Percentiles rank a stretch among this genome's conserved stretches.
Evolutionary conservation across 2,888 invertebrate species (phyloP).

Genomic region (Busseola fusca): DNA sequence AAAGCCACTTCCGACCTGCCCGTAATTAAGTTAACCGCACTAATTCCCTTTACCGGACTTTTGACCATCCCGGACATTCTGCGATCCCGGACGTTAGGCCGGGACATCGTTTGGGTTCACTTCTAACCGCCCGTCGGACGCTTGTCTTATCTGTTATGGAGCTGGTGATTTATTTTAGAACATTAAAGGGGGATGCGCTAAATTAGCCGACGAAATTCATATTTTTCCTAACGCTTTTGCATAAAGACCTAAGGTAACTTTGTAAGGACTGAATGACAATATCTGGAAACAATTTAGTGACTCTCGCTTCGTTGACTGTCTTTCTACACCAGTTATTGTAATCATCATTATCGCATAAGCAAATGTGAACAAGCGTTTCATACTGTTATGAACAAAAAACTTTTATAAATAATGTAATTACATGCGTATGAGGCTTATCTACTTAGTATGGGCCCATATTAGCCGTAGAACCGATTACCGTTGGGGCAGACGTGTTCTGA

Average conservation of each 20-base stretch:
- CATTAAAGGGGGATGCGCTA: not conserved
- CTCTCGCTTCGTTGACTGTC: too few species aligned
- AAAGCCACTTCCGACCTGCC: not conserved
- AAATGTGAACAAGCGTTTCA: not conserved
- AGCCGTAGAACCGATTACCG: too few species aligned
- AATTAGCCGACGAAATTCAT: not conserved
- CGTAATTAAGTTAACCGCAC: constrained; percentile 38
- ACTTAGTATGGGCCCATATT: too few species aligned
- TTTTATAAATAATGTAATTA: not conserved
- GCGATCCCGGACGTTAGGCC: constrained; percentile 13
- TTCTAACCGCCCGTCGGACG: not conserved
- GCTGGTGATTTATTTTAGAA: constrained; percentile 1
- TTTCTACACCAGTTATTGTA: too few species aligned
- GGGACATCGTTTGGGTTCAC: constrained; percentile 14
- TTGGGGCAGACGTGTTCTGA: too few species aligned
- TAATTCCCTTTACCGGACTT: constrained; percentile 31
- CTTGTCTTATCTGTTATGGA: constrained; percentile 9
- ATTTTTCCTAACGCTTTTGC: not conserved
- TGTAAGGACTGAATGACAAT: too few species aligned
- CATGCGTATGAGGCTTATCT: too few species aligned
- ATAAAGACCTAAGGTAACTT: not conserved
- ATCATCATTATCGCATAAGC: not conserved
- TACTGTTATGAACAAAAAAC: not conserved
- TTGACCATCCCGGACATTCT: constrained; percentile 18
- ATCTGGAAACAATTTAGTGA: too few species aligned